Percentiles rank a stretch among this genome's conserved stretches.
Conservation (phyloP, 2,888 invertebrate species). For the Aelia acuminata region DNA sequence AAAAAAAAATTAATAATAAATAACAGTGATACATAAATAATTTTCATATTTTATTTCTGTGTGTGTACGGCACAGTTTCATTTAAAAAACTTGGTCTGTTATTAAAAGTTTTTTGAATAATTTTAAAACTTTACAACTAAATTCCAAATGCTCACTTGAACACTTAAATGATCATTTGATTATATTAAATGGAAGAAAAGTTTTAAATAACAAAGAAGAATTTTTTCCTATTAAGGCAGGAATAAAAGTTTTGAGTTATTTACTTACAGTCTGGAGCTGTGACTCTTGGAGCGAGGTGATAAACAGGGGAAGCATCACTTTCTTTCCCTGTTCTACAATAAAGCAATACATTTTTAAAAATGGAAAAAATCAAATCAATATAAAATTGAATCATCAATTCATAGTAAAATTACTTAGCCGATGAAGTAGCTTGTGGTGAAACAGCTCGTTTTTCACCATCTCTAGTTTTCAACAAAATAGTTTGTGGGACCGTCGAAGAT, state of each 20-base stretch:
- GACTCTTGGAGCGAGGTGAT: slow-evolving; percentile 68
- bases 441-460: slow-evolving; percentile 76
- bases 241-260: neutral
- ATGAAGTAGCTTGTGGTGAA: slow-evolving; percentile 74
- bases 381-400: neutral
- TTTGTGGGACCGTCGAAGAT: slow-evolving; percentile 73
- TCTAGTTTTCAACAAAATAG: slow-evolving; percentile 79
- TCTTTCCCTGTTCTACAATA: slow-evolving; percentile 67
- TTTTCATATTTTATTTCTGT: too few relatives aligned
- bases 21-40: too few relatives aligned
- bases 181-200: too few relatives aligned
- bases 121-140: too few relatives aligned
- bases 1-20: too few relatives aligned
- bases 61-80: too few relatives aligned
- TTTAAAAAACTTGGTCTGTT: too few relatives aligned
- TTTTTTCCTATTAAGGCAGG: too few relatives aligned
- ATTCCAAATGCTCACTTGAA: too few relatives aligned
- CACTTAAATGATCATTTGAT: too few relatives aligned
- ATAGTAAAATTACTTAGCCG: slow-evolving; percentile 55
- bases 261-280: slow-evolving; percentile 72
- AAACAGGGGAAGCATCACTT: slow-evolving; percentile 70
- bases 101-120: too few relatives aligned
- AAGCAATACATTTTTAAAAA: neutral
- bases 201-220: too few relatives aligned
- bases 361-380: neutral